phyloP scores from a whole-genome alignment of 2,113 vertebrate species.

The Erinaceus europaeus region DNA sequence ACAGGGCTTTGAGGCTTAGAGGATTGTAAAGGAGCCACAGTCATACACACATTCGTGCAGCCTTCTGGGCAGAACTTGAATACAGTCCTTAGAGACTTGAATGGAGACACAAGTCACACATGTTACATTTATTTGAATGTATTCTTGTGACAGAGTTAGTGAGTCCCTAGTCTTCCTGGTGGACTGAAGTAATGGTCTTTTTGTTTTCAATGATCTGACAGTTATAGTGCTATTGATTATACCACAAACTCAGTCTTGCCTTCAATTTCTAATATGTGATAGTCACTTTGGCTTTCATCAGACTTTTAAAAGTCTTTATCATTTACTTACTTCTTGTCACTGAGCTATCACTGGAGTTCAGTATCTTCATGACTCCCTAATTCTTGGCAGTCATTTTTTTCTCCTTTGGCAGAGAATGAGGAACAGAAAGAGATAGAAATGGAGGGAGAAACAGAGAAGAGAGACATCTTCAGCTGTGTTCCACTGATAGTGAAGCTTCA shows the following conservation, averaged over 20 bases:
- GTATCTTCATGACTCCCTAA: too few relatives aligned
- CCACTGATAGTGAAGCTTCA: too few relatives aligned
- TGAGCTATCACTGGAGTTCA: too few relatives aligned
- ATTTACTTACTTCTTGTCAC: too few relatives aligned
- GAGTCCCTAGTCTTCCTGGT: neutral
- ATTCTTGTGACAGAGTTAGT: neutral
- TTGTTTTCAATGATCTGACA: neutral
- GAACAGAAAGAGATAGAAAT: too few relatives aligned
- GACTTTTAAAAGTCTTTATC: too few relatives aligned
- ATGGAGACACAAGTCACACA: neutral
- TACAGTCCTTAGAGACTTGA: neutral
- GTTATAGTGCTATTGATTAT: neutral
- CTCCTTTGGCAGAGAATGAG: too few relatives aligned
- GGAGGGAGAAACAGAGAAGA: too few relatives aligned
- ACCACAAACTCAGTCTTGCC: neutral
- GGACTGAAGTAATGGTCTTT: neutral
- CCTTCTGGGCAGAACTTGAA: neutral
- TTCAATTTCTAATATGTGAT: neutral
- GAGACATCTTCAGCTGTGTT: too few relatives aligned
- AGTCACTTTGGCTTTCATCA: neutral
- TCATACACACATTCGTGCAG: neutral
- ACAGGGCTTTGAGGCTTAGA: neutral
- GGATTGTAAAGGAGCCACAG: neutral
- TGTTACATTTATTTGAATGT: neutral
- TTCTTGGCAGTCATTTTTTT: too few relatives aligned